Percentiles rank a stretch among this genome's conserved stretches.
Conservation (phyloP, 2,797 vertebrate genomes). For the Anas capensis region DNA sequence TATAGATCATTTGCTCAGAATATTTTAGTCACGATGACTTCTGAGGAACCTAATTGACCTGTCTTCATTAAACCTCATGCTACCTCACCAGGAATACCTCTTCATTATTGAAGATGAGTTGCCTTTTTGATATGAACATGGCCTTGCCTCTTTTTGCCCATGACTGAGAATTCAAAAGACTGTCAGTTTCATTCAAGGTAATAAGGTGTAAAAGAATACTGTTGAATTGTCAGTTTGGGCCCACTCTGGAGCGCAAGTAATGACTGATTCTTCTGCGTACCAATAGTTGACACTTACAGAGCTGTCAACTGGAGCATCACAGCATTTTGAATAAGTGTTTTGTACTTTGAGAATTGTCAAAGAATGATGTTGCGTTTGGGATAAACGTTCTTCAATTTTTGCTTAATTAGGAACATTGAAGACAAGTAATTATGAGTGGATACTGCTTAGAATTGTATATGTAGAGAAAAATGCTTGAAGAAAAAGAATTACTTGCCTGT, state of each 20-base stretch:
- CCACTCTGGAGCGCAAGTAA: neutral
- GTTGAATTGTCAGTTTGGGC: neutral
- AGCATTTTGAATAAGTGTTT: neutral
- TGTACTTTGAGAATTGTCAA: neutral
- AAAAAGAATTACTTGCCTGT: neutral
- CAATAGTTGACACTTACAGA: neutral
- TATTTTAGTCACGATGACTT: neutral
- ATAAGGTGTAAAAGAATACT: neutral
- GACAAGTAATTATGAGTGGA: neutral
- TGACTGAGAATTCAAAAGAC: neutral
- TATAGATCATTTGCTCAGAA: neutral
- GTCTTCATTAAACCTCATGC: neutral
- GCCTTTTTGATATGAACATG: neutral
- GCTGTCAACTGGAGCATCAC: neutral
- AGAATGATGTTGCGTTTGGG: neutral
- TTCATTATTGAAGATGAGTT: neutral
- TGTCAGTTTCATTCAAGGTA: neutral
- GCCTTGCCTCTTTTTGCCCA: neutral
- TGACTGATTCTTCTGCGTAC: neutral
- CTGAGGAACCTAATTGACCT: neutral
- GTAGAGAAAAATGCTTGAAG: neutral
- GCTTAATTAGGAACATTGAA: neutral
- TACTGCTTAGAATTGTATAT: neutral
- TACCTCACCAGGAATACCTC: neutral
- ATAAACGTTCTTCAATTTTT: neutral